Conservation (phyloP, 2,888 invertebrate species). For the Drosophila meridionalis region DNA sequence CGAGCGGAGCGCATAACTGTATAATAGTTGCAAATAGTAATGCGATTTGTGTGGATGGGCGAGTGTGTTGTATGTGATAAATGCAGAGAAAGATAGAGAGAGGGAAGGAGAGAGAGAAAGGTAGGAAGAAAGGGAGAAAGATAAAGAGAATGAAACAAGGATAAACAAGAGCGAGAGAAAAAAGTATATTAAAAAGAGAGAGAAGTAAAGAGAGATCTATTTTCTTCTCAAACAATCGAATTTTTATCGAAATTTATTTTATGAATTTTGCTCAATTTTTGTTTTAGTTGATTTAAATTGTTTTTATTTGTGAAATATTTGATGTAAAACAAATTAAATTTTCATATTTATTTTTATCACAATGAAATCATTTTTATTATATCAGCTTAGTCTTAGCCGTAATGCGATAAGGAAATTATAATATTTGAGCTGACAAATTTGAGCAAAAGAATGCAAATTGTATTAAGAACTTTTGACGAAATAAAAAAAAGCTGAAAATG, state of each 20-base stretch:
- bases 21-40: neutral
- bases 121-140: neutral
- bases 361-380: neutral
- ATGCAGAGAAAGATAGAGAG: neutral
- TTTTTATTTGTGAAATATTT: too few relatives aligned
- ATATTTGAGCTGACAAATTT: constrained; percentile 4
- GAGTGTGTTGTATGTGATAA: too few relatives aligned
- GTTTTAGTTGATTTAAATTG: too few relatives aligned
- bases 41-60: neutral
- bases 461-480: neutral
- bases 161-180: neutral
- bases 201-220: too few relatives aligned
- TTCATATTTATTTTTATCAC: neutral
- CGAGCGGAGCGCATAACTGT: neutral
- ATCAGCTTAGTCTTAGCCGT: neutral
- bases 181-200: neutral
- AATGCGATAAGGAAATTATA: constrained; percentile 3
- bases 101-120: neutral
- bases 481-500: neutral
- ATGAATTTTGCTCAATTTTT: too few relatives aligned
- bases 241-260: too few relatives aligned
- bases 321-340: neutral
- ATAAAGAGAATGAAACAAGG: neutral
- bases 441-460: constrained; percentile 6
- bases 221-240: too few relatives aligned